phyloP scores from a whole-genome alignment of 2,888 invertebrate species.

The Drosophila stalkeri region DNA sequence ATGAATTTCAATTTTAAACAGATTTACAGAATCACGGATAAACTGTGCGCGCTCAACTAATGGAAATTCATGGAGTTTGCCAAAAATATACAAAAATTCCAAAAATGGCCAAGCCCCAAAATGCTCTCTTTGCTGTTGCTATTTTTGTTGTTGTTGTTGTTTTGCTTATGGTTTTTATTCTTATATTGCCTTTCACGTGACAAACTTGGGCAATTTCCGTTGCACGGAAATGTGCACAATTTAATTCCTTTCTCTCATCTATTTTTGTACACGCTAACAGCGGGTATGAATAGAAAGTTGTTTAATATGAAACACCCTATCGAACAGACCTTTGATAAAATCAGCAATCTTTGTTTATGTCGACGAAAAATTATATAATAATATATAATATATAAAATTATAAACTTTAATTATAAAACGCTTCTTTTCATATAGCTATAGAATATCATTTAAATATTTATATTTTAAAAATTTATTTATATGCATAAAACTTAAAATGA shows the following conservation, averaged over 20 bases:
- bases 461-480: too few relatives aligned
- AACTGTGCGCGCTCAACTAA: background rate
- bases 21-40: constrained; percentile 41
- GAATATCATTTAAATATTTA: too few relatives aligned
- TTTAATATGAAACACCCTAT: background rate
- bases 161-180: constrained; percentile 45
- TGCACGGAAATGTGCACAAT: constrained; percentile 77
- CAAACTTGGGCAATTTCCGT: constrained; percentile 75
- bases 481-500: too few relatives aligned
- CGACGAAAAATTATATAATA: background rate
- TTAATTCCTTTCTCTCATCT: constrained; percentile 61
- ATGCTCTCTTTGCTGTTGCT: constrained; percentile 5
- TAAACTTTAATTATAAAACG: background rate
- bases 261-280: constrained; percentile 12
- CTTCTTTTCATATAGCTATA: too few relatives aligned
- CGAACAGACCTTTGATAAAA: too few relatives aligned
- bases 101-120: constrained; percentile 35
- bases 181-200: constrained; percentile 58
- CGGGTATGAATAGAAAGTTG: background rate
- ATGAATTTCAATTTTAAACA: constrained; percentile 64
- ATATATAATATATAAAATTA: background rate
- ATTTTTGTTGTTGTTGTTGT: constrained; percentile 15
- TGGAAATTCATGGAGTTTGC: constrained; percentile 10
- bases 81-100: constrained; percentile 27
- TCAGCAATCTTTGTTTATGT: background rate